Evolutionary conservation across 2,113 vertebrate species (phyloP).

Genomic region (Cyanocitta stelleri): DNA sequence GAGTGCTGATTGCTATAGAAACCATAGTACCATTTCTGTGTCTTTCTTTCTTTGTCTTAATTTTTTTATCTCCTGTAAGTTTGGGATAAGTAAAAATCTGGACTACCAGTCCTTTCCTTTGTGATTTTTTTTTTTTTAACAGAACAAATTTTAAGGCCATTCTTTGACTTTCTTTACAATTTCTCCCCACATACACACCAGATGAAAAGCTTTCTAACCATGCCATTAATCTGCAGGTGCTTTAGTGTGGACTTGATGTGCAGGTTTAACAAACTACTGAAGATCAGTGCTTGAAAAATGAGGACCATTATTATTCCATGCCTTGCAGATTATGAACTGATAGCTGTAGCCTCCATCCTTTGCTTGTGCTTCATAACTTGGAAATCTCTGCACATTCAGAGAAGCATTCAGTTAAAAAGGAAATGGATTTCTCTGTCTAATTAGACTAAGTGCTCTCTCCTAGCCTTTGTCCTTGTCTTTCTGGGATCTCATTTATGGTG

Average conservation of each 20-base stretch:
- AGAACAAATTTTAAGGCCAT: background rate
- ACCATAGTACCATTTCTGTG: background rate
- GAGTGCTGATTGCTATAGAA: background rate
- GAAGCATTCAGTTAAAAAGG: slow-evolving; percentile 24
- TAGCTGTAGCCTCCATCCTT: slow-evolving; percentile 29
- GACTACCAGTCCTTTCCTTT: background rate
- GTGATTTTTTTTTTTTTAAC: background rate
- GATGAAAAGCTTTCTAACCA: slow-evolving; percentile 17
- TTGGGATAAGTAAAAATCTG: background rate
- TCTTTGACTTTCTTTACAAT: background rate
- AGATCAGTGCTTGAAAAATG: slow-evolving; percentile 53
- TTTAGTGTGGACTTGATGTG: slow-evolving; percentile 22
- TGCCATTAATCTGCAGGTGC: slow-evolving; percentile 47
- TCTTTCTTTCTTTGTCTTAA: background rate
- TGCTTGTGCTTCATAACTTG: background rate
- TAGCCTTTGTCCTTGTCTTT: slow-evolving; percentile 60
- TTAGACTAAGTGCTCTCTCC: slow-evolving; percentile 56
- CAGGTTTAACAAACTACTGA: slow-evolving; percentile 32
- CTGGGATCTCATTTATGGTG: slow-evolving; percentile 37
- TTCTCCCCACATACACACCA: background rate
- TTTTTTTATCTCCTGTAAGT: background rate
- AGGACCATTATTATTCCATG: slow-evolving; percentile 46
- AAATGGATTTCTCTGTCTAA: slow-evolving; percentile 60
- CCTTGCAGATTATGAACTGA: slow-evolving; percentile 52
- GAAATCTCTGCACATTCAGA: slow-evolving; percentile 50